A percentile compares a stretch with the other conserved stretches of the same genome.
Evolutionary conservation across 2,113 vertebrate genomes (phyloP).

Genomic region (Apistogramma diplotaenia): DNA sequence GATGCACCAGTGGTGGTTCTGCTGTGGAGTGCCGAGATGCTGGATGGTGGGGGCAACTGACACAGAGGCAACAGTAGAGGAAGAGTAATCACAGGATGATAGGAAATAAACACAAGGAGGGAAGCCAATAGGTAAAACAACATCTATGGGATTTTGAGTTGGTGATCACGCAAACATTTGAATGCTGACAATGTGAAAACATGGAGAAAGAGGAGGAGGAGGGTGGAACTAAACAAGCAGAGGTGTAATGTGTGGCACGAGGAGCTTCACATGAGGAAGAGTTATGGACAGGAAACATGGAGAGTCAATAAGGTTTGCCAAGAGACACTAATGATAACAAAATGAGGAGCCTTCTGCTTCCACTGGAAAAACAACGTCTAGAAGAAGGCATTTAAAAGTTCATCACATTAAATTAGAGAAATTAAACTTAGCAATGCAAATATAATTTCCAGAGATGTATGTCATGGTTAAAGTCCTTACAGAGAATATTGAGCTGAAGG

Average conservation of each 20-base stretch:
- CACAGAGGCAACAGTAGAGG: constrained; percentile 72
- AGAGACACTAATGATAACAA: constrained; percentile 60
- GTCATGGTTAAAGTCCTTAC: constrained; percentile 78
- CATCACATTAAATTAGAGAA: constrained; percentile 37
- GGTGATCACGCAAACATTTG: not conserved
- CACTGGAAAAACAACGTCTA: constrained; percentile 35
- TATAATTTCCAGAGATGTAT: constrained; percentile 6
- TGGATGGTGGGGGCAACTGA: constrained; percentile 92
- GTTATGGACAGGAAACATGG: constrained; percentile 67
- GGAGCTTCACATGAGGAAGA: constrained; percentile 70
- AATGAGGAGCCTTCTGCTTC: constrained; percentile 33
- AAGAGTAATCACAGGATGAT: constrained; percentile 52
- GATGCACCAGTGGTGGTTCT: constrained; percentile 97
- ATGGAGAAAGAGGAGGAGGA: constrained; percentile 26
- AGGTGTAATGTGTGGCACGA: constrained; percentile 41
- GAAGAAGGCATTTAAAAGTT: constrained; percentile 34
- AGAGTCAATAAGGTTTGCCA: constrained; percentile 65
- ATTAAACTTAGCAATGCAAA: not conserved
- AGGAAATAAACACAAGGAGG: constrained; percentile 50
- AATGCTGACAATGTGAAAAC: constrained; percentile 31
- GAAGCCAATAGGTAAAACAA: constrained; percentile 45
- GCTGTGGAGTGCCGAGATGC: constrained; percentile 84
- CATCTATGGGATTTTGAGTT: constrained; percentile 20
- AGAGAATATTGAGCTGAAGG: constrained; percentile 90
- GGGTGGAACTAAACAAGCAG: constrained; percentile 30